Evolutionary conservation across 2,113 vertebrate species (phyloP), one percentile per base, ranked within the genome.

Genomic region (Phocoena phocoena): DNA sequence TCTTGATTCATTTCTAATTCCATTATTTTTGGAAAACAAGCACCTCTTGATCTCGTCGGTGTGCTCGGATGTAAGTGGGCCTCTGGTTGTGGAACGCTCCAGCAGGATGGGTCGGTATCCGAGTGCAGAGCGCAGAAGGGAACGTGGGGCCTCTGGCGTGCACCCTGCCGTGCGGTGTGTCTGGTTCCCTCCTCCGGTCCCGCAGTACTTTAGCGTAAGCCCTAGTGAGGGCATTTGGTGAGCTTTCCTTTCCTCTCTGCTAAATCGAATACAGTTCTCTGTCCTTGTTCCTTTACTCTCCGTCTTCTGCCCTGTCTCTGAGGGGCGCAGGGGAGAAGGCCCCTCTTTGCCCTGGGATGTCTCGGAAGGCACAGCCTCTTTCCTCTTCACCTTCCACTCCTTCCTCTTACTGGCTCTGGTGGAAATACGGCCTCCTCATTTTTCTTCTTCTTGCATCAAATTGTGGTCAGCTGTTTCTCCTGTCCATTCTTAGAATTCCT

Each of bases 91-190:
- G 2, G 2, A 3, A 12, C 38, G 36, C 55, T 31, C 65, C 0
- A 8, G 38, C 62, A 36, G 18, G 38, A 23, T 15, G 47, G 33
- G 36, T 31, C 26, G 44, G 36, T 1, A 1, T 36, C n/a, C 1
- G 8, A 10, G 7, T 5, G 5, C 41, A 9, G 53, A 10, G 14
- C 0, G 0, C 18, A 5, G 10, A 25, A 11, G 47, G 90, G 58
- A n/a, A 5, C 26, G 44, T 7, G 8, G 26, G 55, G n/a, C 14
- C 1, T 63, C 38, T 14, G 11, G 11, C 5, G 18, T 50, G 38
- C 15, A 9, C 33, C 74, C 44, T 20, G n/a, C 93, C 33, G 31
- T 21, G 36, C 0, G 0, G 4, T 12, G 15, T 41, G 38, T 31
- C 84, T 20, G 2, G n/a, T 65, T 60, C 6, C 60, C 26, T 38